Percentiles rank a stretch among this genome's conserved stretches.
These are phyloP conservation scores for Zaprionus africanus DNA, from an alignment of 1,140 invertebrate genomes.

Conservation along the genomic window DNA sequence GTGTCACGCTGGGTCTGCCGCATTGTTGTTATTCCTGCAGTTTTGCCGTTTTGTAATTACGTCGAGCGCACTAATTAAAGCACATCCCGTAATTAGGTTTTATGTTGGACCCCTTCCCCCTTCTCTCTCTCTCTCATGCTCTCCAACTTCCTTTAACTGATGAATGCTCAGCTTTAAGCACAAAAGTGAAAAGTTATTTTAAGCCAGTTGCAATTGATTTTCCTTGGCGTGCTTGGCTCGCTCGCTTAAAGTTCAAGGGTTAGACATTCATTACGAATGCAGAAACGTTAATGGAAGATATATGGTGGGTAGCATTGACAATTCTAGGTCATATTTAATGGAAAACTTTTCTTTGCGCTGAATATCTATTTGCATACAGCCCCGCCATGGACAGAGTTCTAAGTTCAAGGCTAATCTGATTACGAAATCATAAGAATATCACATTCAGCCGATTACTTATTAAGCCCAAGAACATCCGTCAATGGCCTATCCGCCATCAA, in stretches of 20 bases:
- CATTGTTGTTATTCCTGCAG: constrained; percentile 23
- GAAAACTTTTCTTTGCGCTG: constrained; percentile 35
- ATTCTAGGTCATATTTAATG: constrained; percentile 45
- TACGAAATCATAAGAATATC: constrained; percentile 12
- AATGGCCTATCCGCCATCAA: constrained; percentile 15
- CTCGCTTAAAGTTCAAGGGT: constrained; percentile 44
- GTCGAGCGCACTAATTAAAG: constrained; percentile 67
- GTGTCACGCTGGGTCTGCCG: constrained; percentile 20
- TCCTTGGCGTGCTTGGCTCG: not conserved
- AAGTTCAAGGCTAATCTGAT: constrained; percentile 22
- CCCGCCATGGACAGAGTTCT: not conserved
- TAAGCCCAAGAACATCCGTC: not conserved
- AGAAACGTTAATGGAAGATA: constrained; percentile 31
- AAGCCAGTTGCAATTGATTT: constrained; percentile 56
- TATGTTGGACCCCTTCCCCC: constrained; percentile 22
- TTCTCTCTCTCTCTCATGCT: no score
- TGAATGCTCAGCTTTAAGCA: constrained; percentile 23
- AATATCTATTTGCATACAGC: constrained; percentile 50
- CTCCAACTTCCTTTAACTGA: not conserved
- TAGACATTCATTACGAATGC: constrained; percentile 44
- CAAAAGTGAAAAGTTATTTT: constrained; percentile 17
- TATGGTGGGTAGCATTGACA: constrained; percentile 32
- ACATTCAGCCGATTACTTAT: constrained; percentile 21
- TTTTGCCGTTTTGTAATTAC: constrained; percentile 71
- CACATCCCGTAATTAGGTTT: constrained; percentile 67